These are phyloP conservation scores for Alouatta palliata DNA, from an alignment of 2,113 vertebrate species.

Conservation along the genomic window DNA sequence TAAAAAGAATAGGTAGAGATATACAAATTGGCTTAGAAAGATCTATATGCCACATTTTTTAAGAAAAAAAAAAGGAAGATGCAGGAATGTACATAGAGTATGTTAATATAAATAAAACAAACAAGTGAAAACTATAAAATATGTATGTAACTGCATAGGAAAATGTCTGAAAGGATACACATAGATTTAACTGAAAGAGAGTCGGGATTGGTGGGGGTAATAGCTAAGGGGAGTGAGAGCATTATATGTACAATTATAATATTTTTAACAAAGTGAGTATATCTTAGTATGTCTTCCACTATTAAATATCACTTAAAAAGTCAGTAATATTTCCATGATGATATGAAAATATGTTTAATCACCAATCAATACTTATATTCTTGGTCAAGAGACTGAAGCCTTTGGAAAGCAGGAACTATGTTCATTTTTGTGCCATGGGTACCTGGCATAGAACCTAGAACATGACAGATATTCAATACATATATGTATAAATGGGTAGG, in stretches of 20 bases:
- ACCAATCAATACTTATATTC: not conserved
- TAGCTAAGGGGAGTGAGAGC: not conserved
- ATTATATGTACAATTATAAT: not conserved
- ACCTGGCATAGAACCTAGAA: not conserved
- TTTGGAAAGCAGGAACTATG: not conserved
- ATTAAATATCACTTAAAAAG: not conserved
- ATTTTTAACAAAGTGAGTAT: not conserved
- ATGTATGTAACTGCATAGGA: not conserved
- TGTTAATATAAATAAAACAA: not conserved
- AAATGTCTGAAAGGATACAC: not conserved
- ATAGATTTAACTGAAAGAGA: not conserved
- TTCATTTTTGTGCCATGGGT: not conserved
- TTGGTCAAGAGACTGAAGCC: not conserved
- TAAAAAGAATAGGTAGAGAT: not conserved
- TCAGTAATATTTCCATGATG: not conserved
- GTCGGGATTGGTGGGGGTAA: not conserved
- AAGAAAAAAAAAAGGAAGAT: not conserved
- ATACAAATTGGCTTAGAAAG: not conserved
- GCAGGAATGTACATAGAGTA: not conserved
- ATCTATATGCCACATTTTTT: not conserved
- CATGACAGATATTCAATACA: not conserved
- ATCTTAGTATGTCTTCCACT: not conserved
- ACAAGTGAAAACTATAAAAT: not conserved
- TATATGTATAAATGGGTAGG: not conserved
- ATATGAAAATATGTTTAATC: slow-evolving; percentile 19